phyloP scores from a whole-genome alignment of 1,140 invertebrate genomes.

The Anadara kagoshimensis region DNA sequence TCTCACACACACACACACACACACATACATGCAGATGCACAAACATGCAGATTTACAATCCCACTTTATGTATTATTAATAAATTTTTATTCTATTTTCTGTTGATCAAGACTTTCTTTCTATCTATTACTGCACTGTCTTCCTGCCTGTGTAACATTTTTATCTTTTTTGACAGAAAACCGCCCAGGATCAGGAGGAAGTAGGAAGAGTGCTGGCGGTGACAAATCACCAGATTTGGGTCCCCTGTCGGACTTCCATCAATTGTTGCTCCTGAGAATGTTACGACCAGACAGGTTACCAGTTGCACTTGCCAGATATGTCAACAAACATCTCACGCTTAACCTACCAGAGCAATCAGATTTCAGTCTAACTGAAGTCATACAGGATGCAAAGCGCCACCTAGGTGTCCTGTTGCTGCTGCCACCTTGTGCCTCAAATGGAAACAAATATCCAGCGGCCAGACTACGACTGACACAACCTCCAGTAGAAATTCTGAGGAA shows the following conservation, averaged over 20 bases:
- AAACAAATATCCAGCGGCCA: conserved; percentile 45
- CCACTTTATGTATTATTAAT: no score
- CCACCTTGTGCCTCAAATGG: conserved; percentile 51
- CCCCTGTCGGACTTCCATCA: conserved; percentile 69
- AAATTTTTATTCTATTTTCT: no score
- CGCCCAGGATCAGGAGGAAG: conserved; percentile 48
- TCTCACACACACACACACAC: no score
- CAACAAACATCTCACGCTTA: conserved; percentile 60
- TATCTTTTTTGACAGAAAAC: conserved; percentile 30
- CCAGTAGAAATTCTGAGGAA: conserved; percentile 59
- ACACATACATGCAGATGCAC: no score
- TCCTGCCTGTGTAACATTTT: not conserved
- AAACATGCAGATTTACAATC: no score
- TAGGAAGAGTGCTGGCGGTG: conserved; percentile 35
- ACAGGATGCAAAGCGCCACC: conserved; percentile 54
- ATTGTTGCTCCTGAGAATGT: conserved; percentile 69
- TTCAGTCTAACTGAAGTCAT: conserved; percentile 57
- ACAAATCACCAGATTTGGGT: conserved; percentile 56
- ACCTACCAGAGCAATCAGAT: conserved; percentile 56
- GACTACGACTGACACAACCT: conserved; percentile 58
- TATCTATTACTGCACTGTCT: no score
- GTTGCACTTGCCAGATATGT: conserved; percentile 63
- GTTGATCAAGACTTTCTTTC: no score
- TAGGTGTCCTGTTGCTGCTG: conserved; percentile 64
- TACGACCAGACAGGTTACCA: conserved; percentile 68